A percentile compares a stretch with the other conserved stretches of the same genome.
These are phyloP conservation scores for Drosophila pseudoobscura DNA, from an alignment of 1,140 invertebrate genomes.

Conservation along the genomic window DNA sequence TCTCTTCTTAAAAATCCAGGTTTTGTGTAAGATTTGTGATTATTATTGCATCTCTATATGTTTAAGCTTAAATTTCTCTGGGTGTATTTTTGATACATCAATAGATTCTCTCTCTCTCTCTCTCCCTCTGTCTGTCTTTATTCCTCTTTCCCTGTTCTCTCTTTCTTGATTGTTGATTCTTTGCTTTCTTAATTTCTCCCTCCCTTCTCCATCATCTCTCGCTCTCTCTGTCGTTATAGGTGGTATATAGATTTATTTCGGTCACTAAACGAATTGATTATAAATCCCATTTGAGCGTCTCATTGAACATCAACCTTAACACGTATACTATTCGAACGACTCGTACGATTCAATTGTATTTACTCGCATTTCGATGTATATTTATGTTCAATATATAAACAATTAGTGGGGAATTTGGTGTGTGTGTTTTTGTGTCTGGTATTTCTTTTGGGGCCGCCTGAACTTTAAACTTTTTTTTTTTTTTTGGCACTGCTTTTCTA, in stretches of 20 bases:
- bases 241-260: slow-evolving; percentile 19
- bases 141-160: no score
- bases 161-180: no score
- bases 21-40: no score
- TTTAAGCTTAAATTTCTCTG: no score
- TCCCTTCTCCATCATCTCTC: background rate
- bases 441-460: no score
- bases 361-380: no score
- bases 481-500: slow-evolving; percentile 15
- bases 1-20: no score
- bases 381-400: slow-evolving; percentile 22
- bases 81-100: no score
- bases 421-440: slow-evolving; percentile 6
- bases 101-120: no score
- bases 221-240: slow-evolving; percentile 20
- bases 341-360: slow-evolving; percentile 8
- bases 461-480: background rate
- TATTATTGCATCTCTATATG: no score
- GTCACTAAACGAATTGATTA: slow-evolving; percentile 54
- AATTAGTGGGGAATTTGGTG: slow-evolving; percentile 26
- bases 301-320: slow-evolving; percentile 20
- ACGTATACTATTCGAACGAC: slow-evolving; percentile 51
- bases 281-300: slow-evolving; percentile 37
- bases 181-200: no score
- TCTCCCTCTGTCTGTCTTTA: no score